Percentiles rank a stretch among this genome's conserved stretches.
These are phyloP conservation scores for Cydia amplana DNA, from an alignment of 1,140 invertebrate species.

Conservation along the genomic window DNA sequence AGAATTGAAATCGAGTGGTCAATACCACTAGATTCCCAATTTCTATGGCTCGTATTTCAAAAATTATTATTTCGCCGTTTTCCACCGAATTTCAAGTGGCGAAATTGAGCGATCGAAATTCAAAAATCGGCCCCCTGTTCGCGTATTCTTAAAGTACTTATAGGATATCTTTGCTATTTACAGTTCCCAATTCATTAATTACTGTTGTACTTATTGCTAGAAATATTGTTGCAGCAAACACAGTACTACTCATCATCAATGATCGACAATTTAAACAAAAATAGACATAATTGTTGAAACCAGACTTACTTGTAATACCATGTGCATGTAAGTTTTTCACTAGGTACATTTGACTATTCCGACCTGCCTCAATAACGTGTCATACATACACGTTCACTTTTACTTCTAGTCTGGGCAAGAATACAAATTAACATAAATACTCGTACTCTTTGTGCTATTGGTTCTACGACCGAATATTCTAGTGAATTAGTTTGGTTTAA, in stretches of 20 bases:
- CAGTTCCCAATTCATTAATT: no score
- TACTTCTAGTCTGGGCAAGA: conserved; percentile 13
- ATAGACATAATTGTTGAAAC: background rate
- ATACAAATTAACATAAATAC: background rate
- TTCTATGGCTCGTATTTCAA: no score
- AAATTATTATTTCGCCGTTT: no score
- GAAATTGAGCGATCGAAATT: no score
- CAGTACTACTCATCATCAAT: background rate
- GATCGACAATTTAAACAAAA: background rate
- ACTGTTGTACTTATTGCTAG: no score
- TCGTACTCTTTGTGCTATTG: background rate
- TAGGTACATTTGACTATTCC: conserved; percentile 44
- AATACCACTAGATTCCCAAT: no score
- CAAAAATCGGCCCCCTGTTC: no score
- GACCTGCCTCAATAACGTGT: conserved; percentile 22
- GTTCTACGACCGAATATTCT: background rate
- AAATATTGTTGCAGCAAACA: no score
- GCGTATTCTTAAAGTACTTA: no score
- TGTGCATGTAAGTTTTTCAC: background rate
- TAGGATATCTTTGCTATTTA: no score
- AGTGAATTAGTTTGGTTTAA: background rate
- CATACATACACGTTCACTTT: conserved; percentile 10
- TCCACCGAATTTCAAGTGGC: no score
- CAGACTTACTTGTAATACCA: background rate
- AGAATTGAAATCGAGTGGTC: no score